Evolutionary conservation across 1,140 invertebrate species (phyloP).

Genomic region (Drosophila kikkawai): DNA sequence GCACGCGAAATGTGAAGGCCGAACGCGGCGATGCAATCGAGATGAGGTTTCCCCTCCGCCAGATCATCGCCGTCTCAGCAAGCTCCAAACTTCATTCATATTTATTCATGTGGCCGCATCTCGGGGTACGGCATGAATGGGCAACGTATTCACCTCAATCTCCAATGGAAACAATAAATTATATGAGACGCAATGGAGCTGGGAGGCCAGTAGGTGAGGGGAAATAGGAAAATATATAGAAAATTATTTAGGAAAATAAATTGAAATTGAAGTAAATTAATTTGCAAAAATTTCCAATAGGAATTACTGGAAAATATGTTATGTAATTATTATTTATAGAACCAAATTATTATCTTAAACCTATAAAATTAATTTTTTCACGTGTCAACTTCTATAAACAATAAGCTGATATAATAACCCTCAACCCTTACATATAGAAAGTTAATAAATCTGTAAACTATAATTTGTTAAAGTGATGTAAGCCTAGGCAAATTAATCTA

Average conservation of each 20-base stretch:
- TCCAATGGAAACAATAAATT: conserved; percentile 42
- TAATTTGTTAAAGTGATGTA: conserved; percentile 8
- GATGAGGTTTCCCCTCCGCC: conserved; percentile 17
- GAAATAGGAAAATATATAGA: not conserved
- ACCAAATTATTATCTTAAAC: not conserved
- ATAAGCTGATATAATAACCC: not conserved
- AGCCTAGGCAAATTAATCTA: conserved; percentile 3
- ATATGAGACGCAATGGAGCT: conserved; percentile 21
- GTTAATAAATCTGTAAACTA: not conserved
- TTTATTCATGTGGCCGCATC: conserved; percentile 49
- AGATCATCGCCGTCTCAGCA: conserved; percentile 7
- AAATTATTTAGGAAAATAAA: not conserved
- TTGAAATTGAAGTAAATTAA: not conserved
- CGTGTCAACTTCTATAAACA: not conserved
- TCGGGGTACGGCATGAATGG: conserved; percentile 38
- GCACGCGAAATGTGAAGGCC: conserved; percentile 77
- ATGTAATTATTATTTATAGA: not conserved
- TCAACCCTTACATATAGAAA: not conserved
- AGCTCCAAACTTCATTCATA: conserved; percentile 56
- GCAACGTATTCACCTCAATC: conserved; percentile 36
- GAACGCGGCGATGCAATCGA: conserved; percentile 47
- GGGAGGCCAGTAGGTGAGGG: not conserved
- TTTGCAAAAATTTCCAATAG: too few species aligned
- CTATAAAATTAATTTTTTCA: not conserved
- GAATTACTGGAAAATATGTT: too few species aligned